phyloP scores from a whole-genome alignment of 2,888 invertebrate species.

The Sipunculus nudus region DNA sequence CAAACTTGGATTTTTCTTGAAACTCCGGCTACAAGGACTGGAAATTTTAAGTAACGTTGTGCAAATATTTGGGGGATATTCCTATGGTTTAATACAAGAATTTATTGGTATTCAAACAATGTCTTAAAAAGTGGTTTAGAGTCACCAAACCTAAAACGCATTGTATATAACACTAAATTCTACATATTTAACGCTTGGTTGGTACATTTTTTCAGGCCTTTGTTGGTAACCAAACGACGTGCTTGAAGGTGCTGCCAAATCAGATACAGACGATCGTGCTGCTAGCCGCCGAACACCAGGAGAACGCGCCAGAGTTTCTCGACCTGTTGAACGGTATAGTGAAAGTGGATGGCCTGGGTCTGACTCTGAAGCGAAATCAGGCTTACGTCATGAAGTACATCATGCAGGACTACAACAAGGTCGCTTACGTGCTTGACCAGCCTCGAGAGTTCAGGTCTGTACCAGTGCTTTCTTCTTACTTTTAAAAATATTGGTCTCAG shows the following conservation, averaged over 20 bases:
- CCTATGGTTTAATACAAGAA: too few species aligned
- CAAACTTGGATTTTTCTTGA: too few species aligned
- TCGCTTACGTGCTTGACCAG: slow-evolving; percentile 50
- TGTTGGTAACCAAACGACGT: slow-evolving; percentile 46
- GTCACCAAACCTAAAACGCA: too few species aligned
- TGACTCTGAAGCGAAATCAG: slow-evolving; percentile 53
- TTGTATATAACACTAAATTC: too few species aligned
- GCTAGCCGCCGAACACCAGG: slow-evolving; percentile 44
- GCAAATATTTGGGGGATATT: too few species aligned
- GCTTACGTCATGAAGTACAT: slow-evolving; percentile 53
- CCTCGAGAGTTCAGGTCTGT: slow-evolving; percentile 37
- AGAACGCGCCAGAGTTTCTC: slow-evolving; percentile 49
- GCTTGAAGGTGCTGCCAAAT: slow-evolving; percentile 45
- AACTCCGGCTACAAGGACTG: too few species aligned
- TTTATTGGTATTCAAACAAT: too few species aligned
- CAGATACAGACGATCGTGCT: slow-evolving; percentile 49
- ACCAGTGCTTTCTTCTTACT: background rate
- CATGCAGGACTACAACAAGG: slow-evolving; percentile 50
- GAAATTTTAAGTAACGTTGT: too few species aligned
- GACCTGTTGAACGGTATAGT: slow-evolving; percentile 47
- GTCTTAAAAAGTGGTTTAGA: too few species aligned
- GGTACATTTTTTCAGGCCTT: slow-evolving; percentile 47
- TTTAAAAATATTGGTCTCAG: too few species aligned
- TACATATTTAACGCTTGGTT: too few species aligned
- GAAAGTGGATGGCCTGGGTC: slow-evolving; percentile 46